These are phyloP conservation scores for Loriculus beryllinus DNA, from an alignment of 2,797 vertebrate species.

Conservation along the genomic window DNA sequence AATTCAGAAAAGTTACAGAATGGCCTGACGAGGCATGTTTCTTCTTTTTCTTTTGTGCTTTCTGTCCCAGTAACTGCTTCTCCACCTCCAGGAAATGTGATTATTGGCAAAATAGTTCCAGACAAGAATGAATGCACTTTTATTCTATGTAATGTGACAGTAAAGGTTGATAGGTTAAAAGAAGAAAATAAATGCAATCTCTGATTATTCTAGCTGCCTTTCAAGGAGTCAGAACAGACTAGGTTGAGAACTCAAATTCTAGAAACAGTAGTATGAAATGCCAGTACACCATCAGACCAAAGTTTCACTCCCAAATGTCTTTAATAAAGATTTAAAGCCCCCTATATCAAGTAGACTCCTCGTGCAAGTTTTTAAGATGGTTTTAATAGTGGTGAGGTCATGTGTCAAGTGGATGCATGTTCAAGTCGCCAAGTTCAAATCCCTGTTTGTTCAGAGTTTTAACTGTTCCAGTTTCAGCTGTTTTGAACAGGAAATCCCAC, in stretches of 20 bases:
- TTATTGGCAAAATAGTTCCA: not conserved
- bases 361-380: not conserved
- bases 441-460: not conserved
- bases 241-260: not conserved
- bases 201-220: not conserved
- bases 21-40: not conserved
- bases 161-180: not conserved
- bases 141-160: not conserved
- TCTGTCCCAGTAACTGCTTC: not conserved
- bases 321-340: not conserved
- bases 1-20: not conserved
- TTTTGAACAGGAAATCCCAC: not conserved
- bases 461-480: not conserved
- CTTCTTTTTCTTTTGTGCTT: not conserved
- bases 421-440: not conserved
- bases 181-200: not conserved
- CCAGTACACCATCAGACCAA: rapidly evolving
- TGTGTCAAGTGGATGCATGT: not conserved
- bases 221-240: not conserved
- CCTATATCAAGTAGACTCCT: not conserved
- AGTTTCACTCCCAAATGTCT: not conserved
- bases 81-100: not conserved
- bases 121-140: not conserved
- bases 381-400: not conserved
- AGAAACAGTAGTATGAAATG: not conserved